Evolutionary conservation across 2,797 vertebrate species (phyloP), one percentile per base, ranked within the genome.

Genomic region (Nothura maculosa): DNA sequence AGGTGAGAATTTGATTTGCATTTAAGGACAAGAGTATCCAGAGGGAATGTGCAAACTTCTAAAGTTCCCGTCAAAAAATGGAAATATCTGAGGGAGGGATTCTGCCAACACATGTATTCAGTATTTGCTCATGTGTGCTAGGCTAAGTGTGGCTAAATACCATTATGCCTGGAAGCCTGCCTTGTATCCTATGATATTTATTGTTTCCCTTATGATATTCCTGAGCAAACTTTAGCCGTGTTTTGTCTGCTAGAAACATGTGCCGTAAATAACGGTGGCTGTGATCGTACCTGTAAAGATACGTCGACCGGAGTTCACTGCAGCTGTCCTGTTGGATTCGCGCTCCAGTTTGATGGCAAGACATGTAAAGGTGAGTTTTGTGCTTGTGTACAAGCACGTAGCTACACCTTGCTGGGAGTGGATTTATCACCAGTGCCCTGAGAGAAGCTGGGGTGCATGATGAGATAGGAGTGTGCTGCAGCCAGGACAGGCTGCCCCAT

Each of bases 301-400:
- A 99, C 99, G n/a, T 99, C 99, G 2, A 99, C 99, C 0, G 99
- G 99, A 3, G 99, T 99, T 64, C 99, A 98, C 97, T 99, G 99
- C 97, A 99, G 99, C 96, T 99, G 99, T 95, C 99, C 99, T 0
- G 93, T 99, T 1, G 99, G 99, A 77, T 99, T 99, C 97, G 99
- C 98, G 0, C 98, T 99, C 89, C 99, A 99, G 98, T 96, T 98
- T 22, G 99, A 99, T 92, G 99, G 98, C 83, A 99, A 99, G 97
- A 99, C 99, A 0, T 99, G 99, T 97, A 99, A 99, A 99, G 99
- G 99, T 99, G 96, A 95, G 96, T 25, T 74, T 66, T 21, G 1
- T 7, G 3, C 47, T 48, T 3, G 4, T n/a, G 43, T 54, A 28
- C 38, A 15, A 0, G 0, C 45, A 16, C 1, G 0, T 74, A 20